Conservation (phyloP, 2,888 invertebrate genomes). For the Carcina quercana region DNA sequence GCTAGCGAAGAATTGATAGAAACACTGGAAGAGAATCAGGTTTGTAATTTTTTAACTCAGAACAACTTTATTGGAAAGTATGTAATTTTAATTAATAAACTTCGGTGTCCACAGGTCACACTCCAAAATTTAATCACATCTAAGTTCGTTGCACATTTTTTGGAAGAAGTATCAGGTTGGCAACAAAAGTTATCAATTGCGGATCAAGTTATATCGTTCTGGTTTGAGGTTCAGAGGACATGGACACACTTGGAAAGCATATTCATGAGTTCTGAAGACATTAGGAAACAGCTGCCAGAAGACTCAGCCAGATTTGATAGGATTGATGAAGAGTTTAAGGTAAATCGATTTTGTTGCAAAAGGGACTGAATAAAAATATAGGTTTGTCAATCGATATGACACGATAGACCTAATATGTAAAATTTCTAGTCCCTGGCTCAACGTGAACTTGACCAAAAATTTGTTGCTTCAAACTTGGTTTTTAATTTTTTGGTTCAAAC, state of each 20-base stretch:
- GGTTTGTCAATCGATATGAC: no score
- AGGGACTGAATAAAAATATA: no score
- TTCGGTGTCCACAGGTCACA: constrained; percentile 78
- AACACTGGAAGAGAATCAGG: constrained; percentile 98
- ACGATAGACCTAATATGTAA: no score
- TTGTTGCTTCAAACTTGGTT: neutral
- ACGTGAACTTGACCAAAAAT: neutral
- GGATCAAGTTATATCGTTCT: constrained; percentile 93
- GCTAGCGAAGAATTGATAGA: constrained; percentile 97
- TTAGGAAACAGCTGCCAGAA: constrained; percentile 93
- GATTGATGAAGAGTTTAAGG: constrained; percentile 93
- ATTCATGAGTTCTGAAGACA: constrained; percentile 98
- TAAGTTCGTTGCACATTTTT: constrained; percentile 96
- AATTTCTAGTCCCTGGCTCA: no score
- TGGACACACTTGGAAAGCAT: constrained; percentile 98
- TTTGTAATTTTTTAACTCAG: constrained; percentile 27
- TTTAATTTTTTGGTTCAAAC: neutral
- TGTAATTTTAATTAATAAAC: constrained; percentile 2
- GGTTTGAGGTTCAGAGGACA: constrained; percentile 97
- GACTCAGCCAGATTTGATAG: constrained; percentile 94
- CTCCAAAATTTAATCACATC: constrained; percentile 97
- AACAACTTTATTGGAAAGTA: no score
- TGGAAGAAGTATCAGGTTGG: constrained; percentile 96
- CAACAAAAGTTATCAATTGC: constrained; percentile 93
- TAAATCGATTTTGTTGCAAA: constrained; percentile 41